A percentile compares a stretch with the other conserved stretches of the same genome.
Conservation (phyloP, 2,888 invertebrate genomes). For the Deilephila elpenor region DNA sequence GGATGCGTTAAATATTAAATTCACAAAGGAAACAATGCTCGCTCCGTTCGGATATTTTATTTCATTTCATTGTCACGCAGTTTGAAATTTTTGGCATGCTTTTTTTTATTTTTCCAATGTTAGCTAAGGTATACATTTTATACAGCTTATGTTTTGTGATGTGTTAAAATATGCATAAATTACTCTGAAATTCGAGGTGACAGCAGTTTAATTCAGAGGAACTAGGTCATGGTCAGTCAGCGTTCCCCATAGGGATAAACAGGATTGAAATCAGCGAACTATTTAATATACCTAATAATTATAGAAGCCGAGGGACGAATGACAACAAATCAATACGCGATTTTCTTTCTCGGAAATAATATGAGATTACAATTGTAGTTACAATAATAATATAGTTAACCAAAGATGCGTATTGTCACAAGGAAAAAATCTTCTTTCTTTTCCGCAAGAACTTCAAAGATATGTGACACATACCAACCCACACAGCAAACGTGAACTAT, state of each 20-base stretch:
- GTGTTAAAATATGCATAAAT: not conserved
- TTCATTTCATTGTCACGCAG: conserved; percentile 26
- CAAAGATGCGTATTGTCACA: too few species aligned
- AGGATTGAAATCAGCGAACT: too few species aligned
- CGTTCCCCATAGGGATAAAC: not conserved
- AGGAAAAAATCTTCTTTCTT: too few species aligned
- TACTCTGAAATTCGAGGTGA: not conserved
- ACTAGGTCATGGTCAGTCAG: not conserved
- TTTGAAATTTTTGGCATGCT: not conserved
- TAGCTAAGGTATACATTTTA: not conserved
- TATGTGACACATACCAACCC: too few species aligned
- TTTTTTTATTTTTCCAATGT: not conserved
- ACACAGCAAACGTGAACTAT: too few species aligned
- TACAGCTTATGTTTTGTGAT: not conserved
- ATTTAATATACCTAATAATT: too few species aligned
- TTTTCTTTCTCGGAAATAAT: too few species aligned
- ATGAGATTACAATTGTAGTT: too few species aligned
- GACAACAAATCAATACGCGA: too few species aligned
- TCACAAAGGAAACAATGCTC: conserved; percentile 40
- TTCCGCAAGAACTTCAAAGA: too few species aligned
- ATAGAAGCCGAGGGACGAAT: too few species aligned
- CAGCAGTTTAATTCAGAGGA: not conserved
- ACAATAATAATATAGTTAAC: too few species aligned
- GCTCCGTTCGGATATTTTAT: conserved; percentile 28
- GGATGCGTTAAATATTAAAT: conserved; percentile 48